phyloP scores from a whole-genome alignment of 2,888 invertebrate genomes.

The Philopedon plagiatum region DNA sequence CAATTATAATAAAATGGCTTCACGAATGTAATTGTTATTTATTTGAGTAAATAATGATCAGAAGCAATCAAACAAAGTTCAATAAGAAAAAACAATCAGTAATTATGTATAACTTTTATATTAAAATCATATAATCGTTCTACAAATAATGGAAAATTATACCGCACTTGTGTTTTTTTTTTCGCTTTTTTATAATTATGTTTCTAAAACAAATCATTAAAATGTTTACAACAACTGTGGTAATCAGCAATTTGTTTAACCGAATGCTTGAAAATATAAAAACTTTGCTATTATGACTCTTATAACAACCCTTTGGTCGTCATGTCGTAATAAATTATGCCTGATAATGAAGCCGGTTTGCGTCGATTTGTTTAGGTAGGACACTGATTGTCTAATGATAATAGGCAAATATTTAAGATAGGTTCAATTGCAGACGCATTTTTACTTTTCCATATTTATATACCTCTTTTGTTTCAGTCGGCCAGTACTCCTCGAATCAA shows the following conservation, averaged over 20 bases:
- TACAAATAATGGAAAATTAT: conserved; percentile 1
- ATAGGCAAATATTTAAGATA: too few species aligned
- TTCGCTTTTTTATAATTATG: neutral
- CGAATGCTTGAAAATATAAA: too few species aligned
- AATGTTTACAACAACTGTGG: neutral
- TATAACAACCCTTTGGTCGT: too few species aligned
- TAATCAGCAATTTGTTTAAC: neutral
- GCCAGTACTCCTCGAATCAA: conserved; percentile 64
- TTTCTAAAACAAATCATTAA: neutral
- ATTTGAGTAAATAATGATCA: conserved; percentile 24
- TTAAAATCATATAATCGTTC: neutral
- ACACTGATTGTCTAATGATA: too few species aligned
- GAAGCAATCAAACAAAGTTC: conserved; percentile 16
- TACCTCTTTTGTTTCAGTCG: conserved; percentile 51
- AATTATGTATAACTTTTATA: conserved; percentile 6
- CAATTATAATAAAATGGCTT: neutral
- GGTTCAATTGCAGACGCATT: too few species aligned
- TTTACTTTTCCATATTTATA: too few species aligned
- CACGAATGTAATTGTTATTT: conserved; percentile 20
- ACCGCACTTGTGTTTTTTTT: neutral
- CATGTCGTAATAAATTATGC: too few species aligned
- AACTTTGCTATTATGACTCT: too few species aligned
- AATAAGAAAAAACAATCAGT: conserved; percentile 10
- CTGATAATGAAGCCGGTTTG: too few species aligned
- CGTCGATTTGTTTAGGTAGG: too few species aligned